phyloP scores from a whole-genome alignment of 2,113 vertebrate genomes.

The Pelodiscus sinensis region DNA sequence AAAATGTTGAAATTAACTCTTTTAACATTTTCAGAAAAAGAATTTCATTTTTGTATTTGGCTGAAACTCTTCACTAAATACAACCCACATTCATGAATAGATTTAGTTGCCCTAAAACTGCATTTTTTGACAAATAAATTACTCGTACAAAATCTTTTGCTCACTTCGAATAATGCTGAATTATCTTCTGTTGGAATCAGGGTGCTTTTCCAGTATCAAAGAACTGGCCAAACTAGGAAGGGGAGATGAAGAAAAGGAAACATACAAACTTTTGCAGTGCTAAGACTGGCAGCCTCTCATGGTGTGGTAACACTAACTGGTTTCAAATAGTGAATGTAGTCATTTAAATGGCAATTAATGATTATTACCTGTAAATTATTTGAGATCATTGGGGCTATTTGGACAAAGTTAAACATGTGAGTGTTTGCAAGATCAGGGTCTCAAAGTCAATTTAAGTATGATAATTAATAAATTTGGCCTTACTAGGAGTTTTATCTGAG shows the following conservation, averaged over 20 bases:
- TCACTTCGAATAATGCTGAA: neutral
- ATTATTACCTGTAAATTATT: neutral
- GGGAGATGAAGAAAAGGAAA: neutral
- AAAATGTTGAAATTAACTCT: neutral
- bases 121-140: neutral
- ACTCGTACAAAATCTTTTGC: neutral
- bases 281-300: neutral
- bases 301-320: neutral
- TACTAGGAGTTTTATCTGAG: neutral
- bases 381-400: neutral
- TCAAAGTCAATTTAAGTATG: neutral
- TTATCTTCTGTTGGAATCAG: neutral
- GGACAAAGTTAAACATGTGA: neutral
- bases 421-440: neutral
- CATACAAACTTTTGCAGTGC: neutral
- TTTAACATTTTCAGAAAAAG: neutral
- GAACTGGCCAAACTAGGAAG: neutral
- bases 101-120: neutral
- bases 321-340: neutral
- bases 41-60: neutral
- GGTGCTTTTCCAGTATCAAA: neutral
- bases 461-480: neutral
- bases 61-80: neutral
- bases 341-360: neutral
- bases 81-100: neutral